phyloP scores from a whole-genome alignment of 2,888 invertebrate species.

The Catocala nupta region DNA sequence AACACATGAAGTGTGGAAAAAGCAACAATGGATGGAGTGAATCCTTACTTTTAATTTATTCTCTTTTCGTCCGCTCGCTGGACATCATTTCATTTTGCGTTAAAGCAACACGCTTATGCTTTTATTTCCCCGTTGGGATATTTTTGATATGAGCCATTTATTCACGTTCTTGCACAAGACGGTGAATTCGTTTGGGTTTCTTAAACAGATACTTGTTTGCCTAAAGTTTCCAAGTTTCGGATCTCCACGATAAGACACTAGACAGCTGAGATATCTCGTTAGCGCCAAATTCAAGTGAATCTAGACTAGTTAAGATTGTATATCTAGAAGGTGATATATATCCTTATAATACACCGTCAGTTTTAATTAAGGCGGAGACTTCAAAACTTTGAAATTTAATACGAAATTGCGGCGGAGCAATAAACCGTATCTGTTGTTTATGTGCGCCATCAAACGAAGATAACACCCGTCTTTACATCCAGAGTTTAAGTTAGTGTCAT shows the following conservation, averaged over 20 bases:
- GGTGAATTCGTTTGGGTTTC: conserved; percentile 72
- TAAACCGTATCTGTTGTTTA: conserved; percentile 80
- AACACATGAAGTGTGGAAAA: conserved; percentile 63
- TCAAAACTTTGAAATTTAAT: conserved; percentile 74
- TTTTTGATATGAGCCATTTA: conserved; percentile 61
- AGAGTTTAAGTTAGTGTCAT: conserved; percentile 83
- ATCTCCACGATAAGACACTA: conserved; percentile 60
- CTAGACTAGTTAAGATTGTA: conserved; percentile 64
- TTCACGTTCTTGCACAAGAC: conserved; percentile 61
- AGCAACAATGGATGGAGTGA: conserved; percentile 71
- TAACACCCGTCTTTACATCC: conserved; percentile 79
- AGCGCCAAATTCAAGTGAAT: conserved; percentile 71
- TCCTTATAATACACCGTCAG: conserved; percentile 60
- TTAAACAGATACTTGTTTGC: conserved; percentile 74
- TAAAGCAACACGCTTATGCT: conserved; percentile 78
- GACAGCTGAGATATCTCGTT: conserved; percentile 63
- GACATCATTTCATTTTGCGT: conserved; percentile 76
- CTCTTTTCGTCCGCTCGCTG: conserved; percentile 68
- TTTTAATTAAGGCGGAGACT: conserved; percentile 67
- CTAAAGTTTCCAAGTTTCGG: conserved; percentile 69
- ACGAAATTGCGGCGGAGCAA: conserved; percentile 68
- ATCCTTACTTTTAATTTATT: conserved; percentile 81
- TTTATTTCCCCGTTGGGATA: conserved; percentile 70
- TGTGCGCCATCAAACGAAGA: conserved; percentile 79
- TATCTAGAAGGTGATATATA: conserved; percentile 64